Base-by-base conservation (phyloP, 1,140 invertebrate species). In the Episyrphus balteatus region DNA sequence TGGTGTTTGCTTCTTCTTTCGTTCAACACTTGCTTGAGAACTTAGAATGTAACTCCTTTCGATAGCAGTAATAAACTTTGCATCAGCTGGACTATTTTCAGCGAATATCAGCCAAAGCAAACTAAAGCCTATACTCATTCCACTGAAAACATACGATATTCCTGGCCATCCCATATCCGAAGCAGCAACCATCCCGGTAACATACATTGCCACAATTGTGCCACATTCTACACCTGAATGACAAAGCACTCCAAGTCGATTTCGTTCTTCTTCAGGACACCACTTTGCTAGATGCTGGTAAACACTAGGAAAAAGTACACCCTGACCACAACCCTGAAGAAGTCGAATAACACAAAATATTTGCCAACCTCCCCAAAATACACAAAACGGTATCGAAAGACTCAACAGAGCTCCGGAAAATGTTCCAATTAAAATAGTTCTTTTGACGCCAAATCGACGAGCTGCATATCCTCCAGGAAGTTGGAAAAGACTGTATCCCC, bases 81-180 rank as follows among this genome's bases (percentile, higher is more conserved):
- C 75, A 2, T 75, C 67, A 0, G 60, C 63, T 2, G 92, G 90
- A 7, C 73, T 72, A 56, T 84, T 82, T 1, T 77, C 74, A 1
- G 82, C 79, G 31, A 80, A 69, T 19, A 78, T 62, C 19, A 76
- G 69, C 75, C 83, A 89, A 0, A 78, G 17, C 0, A 77, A 50
- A 5, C 74, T 73, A 76, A 83, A 86, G 0, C 71, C 1, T 1
- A 85, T 51, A 10, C 78, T 73, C 1, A 79, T 37, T 2, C 56
- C 69, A 36, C 87, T 88, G 55, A 86, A 83, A 0, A 78, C 57
- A 57, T 90, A 91, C 59, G 88, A 90, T 9, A 86, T 79, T 31
- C 78, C 71, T 0, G 84, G 84, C 87, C 87, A 90, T 2, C 87
- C 87, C 10, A 74, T 47, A 0, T 46, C 42, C 0, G 80, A 80